These are phyloP conservation scores for Coregonus clupeaformis DNA, from an alignment of 2,113 vertebrate species.

Conservation along the genomic window DNA sequence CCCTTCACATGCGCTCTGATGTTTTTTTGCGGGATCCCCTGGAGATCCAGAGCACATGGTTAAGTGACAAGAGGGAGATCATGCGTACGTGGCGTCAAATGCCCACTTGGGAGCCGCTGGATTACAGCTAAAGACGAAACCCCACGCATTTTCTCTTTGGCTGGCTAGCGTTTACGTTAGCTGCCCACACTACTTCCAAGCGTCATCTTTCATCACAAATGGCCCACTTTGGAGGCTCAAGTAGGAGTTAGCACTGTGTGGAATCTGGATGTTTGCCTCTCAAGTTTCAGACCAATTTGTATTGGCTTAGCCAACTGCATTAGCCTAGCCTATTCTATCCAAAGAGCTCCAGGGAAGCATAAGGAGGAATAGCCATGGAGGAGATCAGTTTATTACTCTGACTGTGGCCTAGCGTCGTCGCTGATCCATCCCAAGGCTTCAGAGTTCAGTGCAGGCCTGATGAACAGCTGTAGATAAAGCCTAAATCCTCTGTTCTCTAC, in stretches of 20 bases:
- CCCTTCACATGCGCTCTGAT: constrained; percentile 12
- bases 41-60: constrained; percentile 6
- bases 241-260: background rate
- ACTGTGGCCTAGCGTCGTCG: constrained; percentile 18
- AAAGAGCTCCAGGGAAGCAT: background rate
- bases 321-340: background rate
- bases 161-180: background rate
- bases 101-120: constrained; percentile 4
- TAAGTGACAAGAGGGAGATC: background rate
- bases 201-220: constrained; percentile 13
- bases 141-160: constrained; percentile 3
- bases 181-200: constrained; percentile 3
- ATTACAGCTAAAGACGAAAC: constrained; percentile 36
- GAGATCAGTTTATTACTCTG: constrained; percentile 34
- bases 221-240: background rate
- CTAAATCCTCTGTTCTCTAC: constrained; percentile 19
- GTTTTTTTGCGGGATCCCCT: background rate
- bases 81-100: background rate
- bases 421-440: constrained; percentile 24
- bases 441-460: constrained; percentile 34
- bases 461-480: constrained; percentile 45
- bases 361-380: background rate
- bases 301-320: background rate
- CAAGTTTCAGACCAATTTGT: background rate
- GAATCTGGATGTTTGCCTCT: background rate